Evolutionary conservation across 2,113 vertebrate species (phyloP), one percentile per base, ranked within the genome.

Genomic region (Capreolus pygargus): DNA sequence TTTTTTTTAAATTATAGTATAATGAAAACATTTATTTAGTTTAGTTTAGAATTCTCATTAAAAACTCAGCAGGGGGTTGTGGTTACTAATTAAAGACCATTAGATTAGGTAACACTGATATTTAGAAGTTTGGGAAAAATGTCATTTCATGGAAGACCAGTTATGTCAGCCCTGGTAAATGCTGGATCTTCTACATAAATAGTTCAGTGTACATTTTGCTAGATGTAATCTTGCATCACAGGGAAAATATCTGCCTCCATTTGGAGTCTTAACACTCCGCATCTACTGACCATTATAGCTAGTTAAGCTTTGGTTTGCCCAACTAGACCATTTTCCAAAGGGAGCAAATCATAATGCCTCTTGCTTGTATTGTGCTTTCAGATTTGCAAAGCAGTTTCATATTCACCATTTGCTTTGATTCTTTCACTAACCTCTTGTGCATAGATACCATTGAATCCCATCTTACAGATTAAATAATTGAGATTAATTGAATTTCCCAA

Each of bases 1-100:
- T 88, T 50, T 92, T 91, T 4, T 25, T 33, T 47, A 70, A 27
- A 52, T 50, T 85, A 79, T 33, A 94, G 15, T 67, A 58, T 90
- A 92, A 89, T 91, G n/a, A 95, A 91, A 96, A 91, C 25, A 86
- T 84, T 93, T 90, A 96, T 70, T 96, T 97, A 91, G 57, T 95
- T 95, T 93, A 79, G 52, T 83, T 94, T 95, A 81, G 70, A 86
- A 95, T 97, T 97, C 50, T 95, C 55, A 95, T 96, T 93, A 90
- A 96, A 94, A 97, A 61, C 87, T 91, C 64, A 90, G 47, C 50
- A 89, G 50, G 67, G 28, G 45, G 16, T 95, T 96, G 81, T 86
- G 55, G 54, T 83, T 93, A 86, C 87, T 95, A 97, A 93, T 85
- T 82, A 97, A 94, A 97, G 47, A 84, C 78, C 93, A 36, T 95